A percentile compares a stretch with the other conserved stretches of the same genome.
Evolutionary conservation across 2,113 vertebrate species (phyloP).

Genomic region (Sylvietta virens): DNA sequence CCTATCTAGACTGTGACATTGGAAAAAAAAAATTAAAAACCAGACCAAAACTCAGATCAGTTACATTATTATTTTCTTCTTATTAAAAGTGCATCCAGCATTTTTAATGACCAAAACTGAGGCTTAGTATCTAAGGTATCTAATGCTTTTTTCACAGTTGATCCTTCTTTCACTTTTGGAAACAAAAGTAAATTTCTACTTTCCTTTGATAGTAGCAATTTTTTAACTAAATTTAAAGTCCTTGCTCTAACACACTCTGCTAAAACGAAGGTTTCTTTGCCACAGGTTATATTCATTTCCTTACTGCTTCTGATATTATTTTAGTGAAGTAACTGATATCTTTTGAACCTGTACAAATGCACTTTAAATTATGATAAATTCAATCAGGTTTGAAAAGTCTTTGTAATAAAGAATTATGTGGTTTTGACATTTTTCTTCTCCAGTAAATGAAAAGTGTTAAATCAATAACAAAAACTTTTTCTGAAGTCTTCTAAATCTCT

Average conservation of each 20-base stretch:
- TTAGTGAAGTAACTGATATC: not conserved
- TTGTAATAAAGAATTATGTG: not conserved
- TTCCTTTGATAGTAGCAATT: not conserved
- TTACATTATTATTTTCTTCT: not conserved
- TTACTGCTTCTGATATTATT: not conserved
- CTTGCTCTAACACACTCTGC: not conserved
- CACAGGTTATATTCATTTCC: not conserved
- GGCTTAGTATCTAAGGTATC: not conserved
- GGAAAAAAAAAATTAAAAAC: not conserved
- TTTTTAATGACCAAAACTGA: not conserved
- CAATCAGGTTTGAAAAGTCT: not conserved
- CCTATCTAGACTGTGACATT: not conserved
- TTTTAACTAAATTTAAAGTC: not conserved
- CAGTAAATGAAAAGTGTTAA: not conserved
- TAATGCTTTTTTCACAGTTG: not conserved
- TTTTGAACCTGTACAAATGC: not conserved
- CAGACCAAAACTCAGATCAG: not conserved
- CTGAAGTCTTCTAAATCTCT: not conserved
- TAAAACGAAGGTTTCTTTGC: not conserved
- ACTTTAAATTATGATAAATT: not conserved
- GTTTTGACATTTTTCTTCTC: rapidly evolving
- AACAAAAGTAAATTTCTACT: not conserved
- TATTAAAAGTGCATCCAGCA: not conserved
- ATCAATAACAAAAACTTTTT: not conserved
- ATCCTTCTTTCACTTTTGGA: not conserved